Conservation (phyloP, 1,140 invertebrate genomes). For the Paracyclopina nana region DNA sequence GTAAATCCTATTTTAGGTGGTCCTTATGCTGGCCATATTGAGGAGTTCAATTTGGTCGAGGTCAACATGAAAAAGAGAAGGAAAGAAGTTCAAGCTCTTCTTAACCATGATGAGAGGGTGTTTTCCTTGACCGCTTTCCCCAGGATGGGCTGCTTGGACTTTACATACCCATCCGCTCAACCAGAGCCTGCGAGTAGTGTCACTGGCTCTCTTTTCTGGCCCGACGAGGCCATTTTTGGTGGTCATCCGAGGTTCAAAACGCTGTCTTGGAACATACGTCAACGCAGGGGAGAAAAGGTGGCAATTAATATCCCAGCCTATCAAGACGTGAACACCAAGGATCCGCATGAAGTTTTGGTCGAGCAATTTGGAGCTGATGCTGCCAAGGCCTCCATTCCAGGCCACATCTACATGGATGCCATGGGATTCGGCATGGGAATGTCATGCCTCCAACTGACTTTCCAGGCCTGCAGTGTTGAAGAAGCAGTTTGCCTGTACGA, state of each 20-base stretch:
- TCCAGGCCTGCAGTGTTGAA: slow-evolving; percentile 77
- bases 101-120: slow-evolving; percentile 58
- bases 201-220: slow-evolving; percentile 76
- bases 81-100: slow-evolving; percentile 55
- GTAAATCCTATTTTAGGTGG: slow-evolving; percentile 24
- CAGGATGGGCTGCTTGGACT: slow-evolving; percentile 65
- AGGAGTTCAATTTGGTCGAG: slow-evolving; percentile 94
- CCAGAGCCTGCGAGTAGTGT: slow-evolving; percentile 50
- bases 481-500: slow-evolving; percentile 93
- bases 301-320: slow-evolving; percentile 71
- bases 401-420: slow-evolving; percentile 89
- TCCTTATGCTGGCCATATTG: slow-evolving; percentile 60
- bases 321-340: neutral
- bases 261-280: slow-evolving; percentile 74
- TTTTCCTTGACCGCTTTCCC: slow-evolving; percentile 82
- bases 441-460: slow-evolving; percentile 87
- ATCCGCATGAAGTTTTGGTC: neutral
- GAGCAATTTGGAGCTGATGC: slow-evolving; percentile 29
- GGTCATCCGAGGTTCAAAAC: slow-evolving; percentile 92
- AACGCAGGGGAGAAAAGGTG: slow-evolving; percentile 78
- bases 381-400: slow-evolving; percentile 46
- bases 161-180: slow-evolving; percentile 54
- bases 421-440: slow-evolving; percentile 99
- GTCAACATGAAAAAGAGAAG: slow-evolving; percentile 83
- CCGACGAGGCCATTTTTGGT: slow-evolving; percentile 76